Conservation (phyloP, 2,888 invertebrate species). For the Macrosiphum euphorbiae region DNA sequence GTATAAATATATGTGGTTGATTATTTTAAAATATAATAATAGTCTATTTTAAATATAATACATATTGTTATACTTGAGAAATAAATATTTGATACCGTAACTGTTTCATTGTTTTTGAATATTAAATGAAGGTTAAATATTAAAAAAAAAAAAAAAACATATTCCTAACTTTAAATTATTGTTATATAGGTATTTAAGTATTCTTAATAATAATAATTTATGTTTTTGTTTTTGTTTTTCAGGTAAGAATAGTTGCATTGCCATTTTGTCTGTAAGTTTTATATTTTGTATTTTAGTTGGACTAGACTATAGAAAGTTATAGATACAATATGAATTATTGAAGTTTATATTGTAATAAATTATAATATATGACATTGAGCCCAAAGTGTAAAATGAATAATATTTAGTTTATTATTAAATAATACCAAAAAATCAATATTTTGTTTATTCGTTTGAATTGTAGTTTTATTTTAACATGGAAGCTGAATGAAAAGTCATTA, state of each 20-base stretch:
- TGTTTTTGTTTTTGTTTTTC: background rate
- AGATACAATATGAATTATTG: background rate
- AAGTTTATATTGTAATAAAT: background rate
- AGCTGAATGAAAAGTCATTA: background rate
- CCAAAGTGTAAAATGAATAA: background rate
- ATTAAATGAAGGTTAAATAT: background rate
- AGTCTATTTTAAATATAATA: background rate
- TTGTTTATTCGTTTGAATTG: background rate
- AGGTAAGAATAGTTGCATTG: background rate
- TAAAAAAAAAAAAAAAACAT: background rate
- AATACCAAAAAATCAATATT: background rate
- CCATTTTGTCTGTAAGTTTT: background rate
- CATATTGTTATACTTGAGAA: background rate
- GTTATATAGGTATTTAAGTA: background rate
- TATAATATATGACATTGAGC: background rate
- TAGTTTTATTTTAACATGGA: background rate
- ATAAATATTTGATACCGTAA: background rate
- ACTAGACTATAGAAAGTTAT: background rate
- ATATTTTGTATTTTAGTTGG: background rate
- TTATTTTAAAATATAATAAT: background rate
- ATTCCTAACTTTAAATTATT: background rate
- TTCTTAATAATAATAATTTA: background rate
- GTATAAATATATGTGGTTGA: background rate
- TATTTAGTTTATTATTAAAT: background rate
- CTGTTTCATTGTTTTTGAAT: background rate